These are phyloP conservation scores for Philopotamus ludificatus DNA, from an alignment of 1,140 invertebrate species.

Conservation along the genomic window DNA sequence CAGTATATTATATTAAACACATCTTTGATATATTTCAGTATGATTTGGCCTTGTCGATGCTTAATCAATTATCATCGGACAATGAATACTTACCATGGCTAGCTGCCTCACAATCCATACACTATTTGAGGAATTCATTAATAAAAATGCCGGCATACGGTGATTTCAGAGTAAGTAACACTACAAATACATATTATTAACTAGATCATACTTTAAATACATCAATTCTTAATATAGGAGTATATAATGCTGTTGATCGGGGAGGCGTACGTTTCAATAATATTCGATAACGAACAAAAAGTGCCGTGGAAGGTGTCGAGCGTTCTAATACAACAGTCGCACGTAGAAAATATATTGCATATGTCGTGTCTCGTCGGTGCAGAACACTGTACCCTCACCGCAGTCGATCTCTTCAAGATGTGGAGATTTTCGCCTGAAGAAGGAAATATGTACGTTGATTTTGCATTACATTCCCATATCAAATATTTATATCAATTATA, in stretches of 20 bases:
- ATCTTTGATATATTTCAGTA: no score
- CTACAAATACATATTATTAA: not conserved
- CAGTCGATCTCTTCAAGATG: not conserved
- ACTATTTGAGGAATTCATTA: conserved; percentile 11
- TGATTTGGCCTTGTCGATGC: conserved; percentile 51
- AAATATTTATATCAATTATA: not conserved
- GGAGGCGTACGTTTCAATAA: not conserved
- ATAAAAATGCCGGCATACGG: conserved; percentile 24
- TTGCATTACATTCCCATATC: not conserved
- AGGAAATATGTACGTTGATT: conserved; percentile 13
- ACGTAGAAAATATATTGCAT: conserved; percentile 14
- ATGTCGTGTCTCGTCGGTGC: not conserved
- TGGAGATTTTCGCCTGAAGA: not conserved
- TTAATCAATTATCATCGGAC: conserved; percentile 56
- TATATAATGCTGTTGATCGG: not conserved
- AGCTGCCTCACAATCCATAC: conserved; percentile 43
- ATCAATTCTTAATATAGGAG: no score
- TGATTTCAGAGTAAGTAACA: conserved; percentile 6
- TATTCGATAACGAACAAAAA: not conserved
- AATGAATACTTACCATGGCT: conserved; percentile 59
- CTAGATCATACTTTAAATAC: no score
- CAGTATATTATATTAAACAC: no score
- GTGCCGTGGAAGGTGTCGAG: conserved; percentile 2
- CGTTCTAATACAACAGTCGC: not conserved
- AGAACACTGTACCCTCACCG: not conserved